Evolutionary conservation across 2,888 invertebrate genomes (phyloP), one percentile per base, ranked within the genome.

Genomic region (Stramonita haemastoma): DNA sequence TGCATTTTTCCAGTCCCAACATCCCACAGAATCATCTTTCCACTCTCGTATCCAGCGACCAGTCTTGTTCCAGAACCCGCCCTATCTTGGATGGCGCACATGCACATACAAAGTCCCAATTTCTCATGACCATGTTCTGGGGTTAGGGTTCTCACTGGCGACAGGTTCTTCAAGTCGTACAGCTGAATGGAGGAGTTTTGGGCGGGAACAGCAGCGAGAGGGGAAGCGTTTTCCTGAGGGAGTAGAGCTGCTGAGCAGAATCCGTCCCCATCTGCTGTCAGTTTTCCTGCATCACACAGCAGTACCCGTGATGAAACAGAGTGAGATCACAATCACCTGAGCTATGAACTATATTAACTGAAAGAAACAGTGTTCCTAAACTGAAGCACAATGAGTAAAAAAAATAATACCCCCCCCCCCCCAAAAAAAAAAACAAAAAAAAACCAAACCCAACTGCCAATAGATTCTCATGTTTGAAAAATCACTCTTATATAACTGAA

Each of bases 21-120:
- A 88, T 95, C 93, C 94, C 94, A 94, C 26, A 94, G 91, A 91
- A 91, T 91, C 86, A 95, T 84, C 89, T 90, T 90, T 5, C 95
- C 95, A 93, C 93, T 93, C 90, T 95, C 95, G 91, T 94, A 94
- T 60, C 93, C 95, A 79, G 91, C 90, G 89, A 93, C 87, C 34
- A 94, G 86, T 87, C 93, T 84, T 46, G 89, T 60, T 6, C 46
- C 83, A 81, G 56, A 32, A 22, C 88, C 86, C n/a, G 89, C n/a
- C 36, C 19, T 17, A 19, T 56, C 13, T 46, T 81, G 70, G 57
- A 90, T 34, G 17, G 83, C 77, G 57, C 87, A 79, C 0, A 93
- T 92, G 83, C 90, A 88, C 94, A 94, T 94, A 87, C 94, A 94
- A 93, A 95, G 93, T 19, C 94, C 94, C 88, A 91, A 87, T 73